Evolutionary conservation across 2,113 vertebrate species (phyloP).

Genomic region (Scomber japonicus): DNA sequence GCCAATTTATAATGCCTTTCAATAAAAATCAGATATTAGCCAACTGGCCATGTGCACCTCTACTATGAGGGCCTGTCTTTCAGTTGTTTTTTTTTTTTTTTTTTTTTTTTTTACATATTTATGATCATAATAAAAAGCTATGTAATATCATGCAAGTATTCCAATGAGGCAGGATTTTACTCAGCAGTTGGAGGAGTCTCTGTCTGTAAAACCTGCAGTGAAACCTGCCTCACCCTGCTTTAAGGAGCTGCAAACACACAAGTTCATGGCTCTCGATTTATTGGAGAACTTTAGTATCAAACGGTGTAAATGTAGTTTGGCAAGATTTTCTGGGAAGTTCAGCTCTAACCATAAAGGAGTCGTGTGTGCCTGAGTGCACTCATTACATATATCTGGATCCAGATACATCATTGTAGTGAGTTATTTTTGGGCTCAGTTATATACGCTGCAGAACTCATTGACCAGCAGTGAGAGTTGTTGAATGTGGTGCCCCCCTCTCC

Average conservation of each 20-base stretch:
- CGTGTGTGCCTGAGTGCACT: neutral
- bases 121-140: constrained; percentile 31
- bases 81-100: constrained; percentile 23
- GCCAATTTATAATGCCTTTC: constrained; percentile 34
- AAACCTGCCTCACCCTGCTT: constrained; percentile 14
- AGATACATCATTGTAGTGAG: constrained; percentile 27
- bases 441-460: constrained; percentile 49
- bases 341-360: neutral
- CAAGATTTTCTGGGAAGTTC: neutral
- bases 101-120: constrained; percentile 21
- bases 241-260: constrained; percentile 26
- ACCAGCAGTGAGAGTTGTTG: constrained; percentile 49
- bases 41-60: constrained; percentile 12
- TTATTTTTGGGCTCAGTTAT: constrained; percentile 68
- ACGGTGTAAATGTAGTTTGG: neutral
- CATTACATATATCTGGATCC: constrained; percentile 29
- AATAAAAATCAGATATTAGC: constrained; percentile 37
- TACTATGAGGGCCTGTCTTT: constrained; percentile 8
- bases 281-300: neutral
- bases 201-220: constrained; percentile 29
- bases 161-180: constrained; percentile 26
- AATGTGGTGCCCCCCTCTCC: constrained; percentile 13
- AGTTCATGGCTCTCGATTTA: constrained; percentile 18
- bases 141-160: constrained; percentile 18
- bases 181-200: constrained; percentile 27